Base-by-base conservation (phyloP, 2,888 invertebrate species). In the Synergus umbraculus region DNA sequence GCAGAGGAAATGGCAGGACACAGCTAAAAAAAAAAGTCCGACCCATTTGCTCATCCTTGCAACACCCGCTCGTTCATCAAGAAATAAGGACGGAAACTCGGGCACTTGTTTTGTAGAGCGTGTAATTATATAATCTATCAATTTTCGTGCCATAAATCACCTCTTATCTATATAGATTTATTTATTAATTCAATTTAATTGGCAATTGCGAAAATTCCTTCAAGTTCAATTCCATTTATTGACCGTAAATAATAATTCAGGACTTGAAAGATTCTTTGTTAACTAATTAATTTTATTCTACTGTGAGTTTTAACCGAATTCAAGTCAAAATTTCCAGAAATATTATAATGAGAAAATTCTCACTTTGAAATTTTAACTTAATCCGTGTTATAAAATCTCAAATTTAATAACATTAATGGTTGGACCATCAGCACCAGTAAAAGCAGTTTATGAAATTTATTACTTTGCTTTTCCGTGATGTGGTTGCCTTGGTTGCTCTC, bases 11-110 rank as follows among this genome's bases (percentile, higher is more conserved):
- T 22, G 15, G 13, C 29, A 29, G 15, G 69, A 69, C 29, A n/a
- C 10, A 22, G 1, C 2, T n/a, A 66, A 65, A 43, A 43, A n/a
- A 41, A 65, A 66, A 66, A 66, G 77, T 73, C 76, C 81, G 83
- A 84, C 82, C 83, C 83, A 85, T 81, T 85, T 84, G 79, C 79
- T 81, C 77, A 81, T 84, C 77, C 79, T 79, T 65, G 76, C 76
- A 67, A 60, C 66, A 41, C 54, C 65, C 43, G 41, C 29, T 69
- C 54, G 54, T 54, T 69, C 15, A n/a, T 69, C 46, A 49, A 10
- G 18, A 54, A 73, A 37, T 37, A 37, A 54, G 37, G 15, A 54
- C n/a, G 73, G n/a, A 13, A 54, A 15, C 13, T n/a, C 54, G n/a
- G 49, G 69, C 29, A 29, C 49, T 69, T 69, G 49, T 29, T 69